Conservation (phyloP, 2,797 vertebrate genomes). For the Neopelma chrysocephalum region DNA sequence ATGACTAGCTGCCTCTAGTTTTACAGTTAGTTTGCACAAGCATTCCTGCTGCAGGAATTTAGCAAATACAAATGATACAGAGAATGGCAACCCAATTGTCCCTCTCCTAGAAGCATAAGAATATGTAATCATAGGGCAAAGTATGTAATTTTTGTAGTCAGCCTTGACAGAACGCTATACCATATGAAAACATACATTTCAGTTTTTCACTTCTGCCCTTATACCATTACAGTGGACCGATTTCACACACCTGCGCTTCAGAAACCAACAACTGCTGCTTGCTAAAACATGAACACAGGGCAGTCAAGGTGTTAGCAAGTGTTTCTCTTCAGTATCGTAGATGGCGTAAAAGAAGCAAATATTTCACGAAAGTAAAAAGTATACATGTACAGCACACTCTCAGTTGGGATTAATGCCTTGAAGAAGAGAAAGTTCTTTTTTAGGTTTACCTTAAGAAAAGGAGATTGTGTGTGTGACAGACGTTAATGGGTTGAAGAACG, state of each 20-base stretch:
- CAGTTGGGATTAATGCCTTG: background rate
- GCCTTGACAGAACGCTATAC: background rate
- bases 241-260: background rate
- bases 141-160: background rate
- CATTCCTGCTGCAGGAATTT: background rate
- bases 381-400: background rate
- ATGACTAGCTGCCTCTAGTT: background rate
- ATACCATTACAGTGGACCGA: background rate
- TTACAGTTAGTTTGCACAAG: background rate
- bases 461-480: background rate
- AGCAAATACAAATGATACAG: background rate
- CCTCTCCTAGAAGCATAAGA: background rate
- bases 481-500: background rate
- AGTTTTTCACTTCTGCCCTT: background rate
- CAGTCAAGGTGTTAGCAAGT: background rate
- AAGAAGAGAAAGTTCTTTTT: background rate
- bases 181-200: background rate
- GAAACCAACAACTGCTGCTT: background rate
- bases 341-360: background rate
- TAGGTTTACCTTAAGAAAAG: background rate
- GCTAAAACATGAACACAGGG: background rate
- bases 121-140: background rate
- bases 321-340: background rate
- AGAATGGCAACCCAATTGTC: background rate
- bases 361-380: background rate